Percentiles rank a stretch among this genome's conserved stretches.
phyloP scores from a whole-genome alignment of 1,140 invertebrate genomes.

The Zaprionus nigranus region DNA sequence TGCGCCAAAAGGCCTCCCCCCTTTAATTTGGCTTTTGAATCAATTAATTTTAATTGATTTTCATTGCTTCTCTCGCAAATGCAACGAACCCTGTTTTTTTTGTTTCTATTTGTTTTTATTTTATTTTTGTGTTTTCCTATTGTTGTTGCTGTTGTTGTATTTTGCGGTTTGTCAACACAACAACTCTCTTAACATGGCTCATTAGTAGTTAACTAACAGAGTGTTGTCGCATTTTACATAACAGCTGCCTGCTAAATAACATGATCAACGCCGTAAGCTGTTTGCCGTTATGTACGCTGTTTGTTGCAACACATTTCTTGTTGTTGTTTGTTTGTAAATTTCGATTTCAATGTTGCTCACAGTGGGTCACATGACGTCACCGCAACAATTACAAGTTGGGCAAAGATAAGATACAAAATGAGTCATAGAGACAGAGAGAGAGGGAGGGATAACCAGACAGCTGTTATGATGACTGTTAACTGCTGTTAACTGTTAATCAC shows the following conservation, averaged over 20 bases:
- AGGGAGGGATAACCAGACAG: background rate
- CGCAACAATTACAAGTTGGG: background rate
- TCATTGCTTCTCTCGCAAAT: conserved; percentile 75
- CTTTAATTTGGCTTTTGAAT: conserved; percentile 76
- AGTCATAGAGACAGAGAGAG: background rate
- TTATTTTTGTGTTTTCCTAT: conserved; percentile 12
- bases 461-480: background rate
- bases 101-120: conserved; percentile 18
- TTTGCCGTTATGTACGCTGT: conserved; percentile 29
- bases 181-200: conserved; percentile 30
- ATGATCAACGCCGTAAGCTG: conserved; percentile 25
- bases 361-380: conserved; percentile 1
- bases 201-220: conserved; percentile 46
- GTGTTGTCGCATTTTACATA: conserved; percentile 19
- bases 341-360: background rate
- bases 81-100: conserved; percentile 44
- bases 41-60: conserved; percentile 83
- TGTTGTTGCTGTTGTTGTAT: conserved; percentile 19
- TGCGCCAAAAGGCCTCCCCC: conserved; percentile 34
- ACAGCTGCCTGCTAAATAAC: conserved; percentile 31
- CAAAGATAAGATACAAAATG: background rate
- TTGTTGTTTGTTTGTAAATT: background rate
- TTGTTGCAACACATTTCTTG: conserved; percentile 4
- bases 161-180: conserved; percentile 27
- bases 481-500: background rate